These are phyloP conservation scores for Clinocottus analis DNA, from an alignment of 2,113 vertebrate species.

Conservation along the genomic window DNA sequence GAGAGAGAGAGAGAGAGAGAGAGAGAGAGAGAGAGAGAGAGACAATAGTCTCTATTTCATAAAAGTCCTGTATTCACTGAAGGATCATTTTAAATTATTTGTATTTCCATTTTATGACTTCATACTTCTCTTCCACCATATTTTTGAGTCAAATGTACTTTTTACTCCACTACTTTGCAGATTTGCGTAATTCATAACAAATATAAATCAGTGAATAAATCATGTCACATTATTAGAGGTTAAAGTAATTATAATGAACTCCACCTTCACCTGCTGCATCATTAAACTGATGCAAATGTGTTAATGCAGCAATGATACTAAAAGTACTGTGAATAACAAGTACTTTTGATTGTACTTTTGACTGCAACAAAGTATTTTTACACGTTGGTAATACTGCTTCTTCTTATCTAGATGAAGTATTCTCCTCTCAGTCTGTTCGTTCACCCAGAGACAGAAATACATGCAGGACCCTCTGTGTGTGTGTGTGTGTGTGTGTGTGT, in stretches of 20 bases:
- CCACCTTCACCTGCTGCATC: neutral
- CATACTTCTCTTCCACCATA: neutral
- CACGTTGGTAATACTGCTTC: neutral
- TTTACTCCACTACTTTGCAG: neutral
- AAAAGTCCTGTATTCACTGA: neutral
- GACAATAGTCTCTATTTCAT: no score
- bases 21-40: no score
- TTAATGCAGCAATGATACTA: neutral
- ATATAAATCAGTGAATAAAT: neutral
- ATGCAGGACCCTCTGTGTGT: no score
- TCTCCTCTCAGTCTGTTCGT: no score
- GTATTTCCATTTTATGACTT: neutral
- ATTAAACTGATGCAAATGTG: neutral
- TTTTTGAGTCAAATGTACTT: neutral
- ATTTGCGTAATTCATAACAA: neutral
- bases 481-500: no score
- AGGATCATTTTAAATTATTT: neutral
- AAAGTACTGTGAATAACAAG: no score
- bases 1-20: no score
- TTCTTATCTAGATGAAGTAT: neutral
- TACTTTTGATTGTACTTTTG: neutral
- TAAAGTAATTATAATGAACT: neutral
- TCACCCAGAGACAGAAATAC: slow-evolving; percentile 59
- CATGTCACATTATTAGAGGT: neutral
- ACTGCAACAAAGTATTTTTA: neutral